Percentiles rank a stretch among this genome's conserved stretches.
phyloP scores from a whole-genome alignment of 1,140 invertebrate genomes.

The Stegodyphus dumicola region DNA sequence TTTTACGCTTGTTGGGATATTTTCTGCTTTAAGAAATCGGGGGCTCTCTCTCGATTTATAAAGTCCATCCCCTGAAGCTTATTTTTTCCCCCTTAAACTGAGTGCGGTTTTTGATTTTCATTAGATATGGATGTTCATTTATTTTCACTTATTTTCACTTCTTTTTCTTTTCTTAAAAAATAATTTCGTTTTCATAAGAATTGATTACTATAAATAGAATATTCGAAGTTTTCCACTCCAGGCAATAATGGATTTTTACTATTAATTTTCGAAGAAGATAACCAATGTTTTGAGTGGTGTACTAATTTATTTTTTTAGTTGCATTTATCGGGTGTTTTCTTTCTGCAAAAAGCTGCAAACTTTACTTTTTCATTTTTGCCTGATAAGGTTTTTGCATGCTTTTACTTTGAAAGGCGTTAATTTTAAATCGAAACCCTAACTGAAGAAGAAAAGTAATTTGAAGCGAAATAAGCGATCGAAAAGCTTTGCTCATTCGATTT shows the following conservation, averaged over 20 bases:
- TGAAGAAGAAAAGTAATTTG: too few species aligned
- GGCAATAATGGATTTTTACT: conserved; percentile 19
- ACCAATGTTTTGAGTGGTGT: background rate
- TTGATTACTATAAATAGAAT: conserved; percentile 11
- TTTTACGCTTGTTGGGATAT: background rate
- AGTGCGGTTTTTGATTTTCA: conserved; percentile 1
- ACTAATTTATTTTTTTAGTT: conserved; percentile 10
- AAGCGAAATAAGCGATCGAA: too few species aligned
- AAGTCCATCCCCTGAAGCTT: background rate
- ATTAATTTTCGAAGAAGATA: conserved; percentile 14
- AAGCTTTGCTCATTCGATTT: too few species aligned
- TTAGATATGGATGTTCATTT: conserved; percentile 2
- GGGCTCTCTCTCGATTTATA: background rate
- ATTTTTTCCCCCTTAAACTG: background rate
- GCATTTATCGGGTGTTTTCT: conserved; percentile 6
- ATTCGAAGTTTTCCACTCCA: conserved; percentile 3
- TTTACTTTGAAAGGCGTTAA: too few species aligned
- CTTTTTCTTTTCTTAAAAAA: background rate
- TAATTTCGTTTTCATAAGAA: conserved; percentile 9
- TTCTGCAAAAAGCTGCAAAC: background rate
- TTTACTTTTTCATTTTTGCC: too few species aligned
- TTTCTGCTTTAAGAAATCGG: background rate
- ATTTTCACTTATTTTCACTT: conserved; percentile 4
- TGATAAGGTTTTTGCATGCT: too few species aligned
- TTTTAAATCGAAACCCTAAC: too few species aligned